Evolutionary conservation across 2,888 invertebrate species (phyloP), one percentile per base, ranked within the genome.

Genomic region (Muscina levida): DNA sequence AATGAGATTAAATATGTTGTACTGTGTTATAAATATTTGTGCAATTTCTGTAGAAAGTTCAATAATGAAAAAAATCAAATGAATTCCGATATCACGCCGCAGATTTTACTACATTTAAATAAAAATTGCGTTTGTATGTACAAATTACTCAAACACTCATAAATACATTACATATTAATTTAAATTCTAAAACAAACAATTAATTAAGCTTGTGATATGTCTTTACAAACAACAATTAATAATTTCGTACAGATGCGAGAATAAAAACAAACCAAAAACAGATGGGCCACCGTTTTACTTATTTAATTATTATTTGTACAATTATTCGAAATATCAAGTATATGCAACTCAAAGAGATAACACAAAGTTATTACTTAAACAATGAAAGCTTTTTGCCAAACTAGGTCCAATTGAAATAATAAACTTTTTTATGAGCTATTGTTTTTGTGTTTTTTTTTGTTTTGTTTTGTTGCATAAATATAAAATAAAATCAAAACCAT

Each of bases 181-280:
- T 42, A 66, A 72, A 74, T 22, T 68, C 17, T n/a, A n/a, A 65
- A 78, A 75, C 66, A 11, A 65, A 82, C 11, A n/a, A 68, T 26
- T 11, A 46, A 62, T 51, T 75, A 84, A 82, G 57, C 73, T 83
- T 84, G 84, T 85, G 85, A 84, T 83, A 86, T 82, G 82, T 82
- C 46, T 42, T 53, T 42, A 13, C 37, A 39, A 39, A 46, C 59
- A 82, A 72, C 24, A 84, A 82, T 76, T 85, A 85, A 82, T 59
- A 62, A 37, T 62, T 85, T 84, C 83, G 80, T 84, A 83, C 83
- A 86, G 85, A 83, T 86, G 86, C 85, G 67, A 80, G 56, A 72
- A 79, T 57, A 81, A 68, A 80, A 57, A 62, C 39, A 72, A 19
- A 73, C 79, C 67, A 84, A 68, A 77, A 66, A 44, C 19, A n/a